phyloP scores from a whole-genome alignment of 2,888 invertebrate genomes.

The Drosophila suboccidentalis region DNA sequence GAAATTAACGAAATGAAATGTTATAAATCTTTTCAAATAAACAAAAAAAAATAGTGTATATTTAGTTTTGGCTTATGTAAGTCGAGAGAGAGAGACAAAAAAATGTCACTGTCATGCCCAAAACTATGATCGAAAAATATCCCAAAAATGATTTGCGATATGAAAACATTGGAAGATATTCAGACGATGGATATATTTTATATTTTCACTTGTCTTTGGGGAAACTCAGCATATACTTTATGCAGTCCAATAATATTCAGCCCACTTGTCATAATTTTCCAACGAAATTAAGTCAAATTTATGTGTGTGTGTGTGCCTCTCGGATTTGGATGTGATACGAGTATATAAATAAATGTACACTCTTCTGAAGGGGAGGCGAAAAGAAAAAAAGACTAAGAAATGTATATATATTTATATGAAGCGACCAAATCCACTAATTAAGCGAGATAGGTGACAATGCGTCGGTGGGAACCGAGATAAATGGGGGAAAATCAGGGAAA shows the following conservation, averaged over 20 bases:
- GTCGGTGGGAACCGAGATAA: conserved; percentile 19
- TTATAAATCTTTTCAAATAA: conserved; percentile 67
- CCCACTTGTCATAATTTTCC: conserved; percentile 79
- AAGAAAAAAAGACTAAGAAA: neutral
- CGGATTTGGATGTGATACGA: conserved; percentile 63
- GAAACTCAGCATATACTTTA: conserved; percentile 34
- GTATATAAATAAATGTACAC: conserved; percentile 61
- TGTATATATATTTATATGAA: conserved; percentile 25
- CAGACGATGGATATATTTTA: conserved; percentile 43
- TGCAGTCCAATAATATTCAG: conserved; percentile 37
- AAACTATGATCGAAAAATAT: conserved; percentile 37
- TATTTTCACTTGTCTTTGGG: conserved; percentile 58
- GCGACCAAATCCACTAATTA: conserved; percentile 78
- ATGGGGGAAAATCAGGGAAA: conserved; percentile 30
- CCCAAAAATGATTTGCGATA: conserved; percentile 67
- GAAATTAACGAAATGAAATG: conserved; percentile 68
- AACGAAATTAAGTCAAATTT: conserved; percentile 73
- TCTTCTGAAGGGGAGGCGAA: neutral
- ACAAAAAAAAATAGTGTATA: conserved; percentile 12
- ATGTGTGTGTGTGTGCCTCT: conserved; percentile 48
- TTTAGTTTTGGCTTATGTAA: conserved; percentile 59
- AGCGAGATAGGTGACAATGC: conserved; percentile 74
- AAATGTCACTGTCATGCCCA: conserved; percentile 38
- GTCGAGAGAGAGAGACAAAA: conserved; percentile 13
- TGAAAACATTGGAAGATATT: conserved; percentile 60